Percentiles rank a stretch among this genome's conserved stretches.
These are phyloP conservation scores for Thymelicus sylvestris DNA, from an alignment of 2,888 invertebrate species.

Conservation along the genomic window DNA sequence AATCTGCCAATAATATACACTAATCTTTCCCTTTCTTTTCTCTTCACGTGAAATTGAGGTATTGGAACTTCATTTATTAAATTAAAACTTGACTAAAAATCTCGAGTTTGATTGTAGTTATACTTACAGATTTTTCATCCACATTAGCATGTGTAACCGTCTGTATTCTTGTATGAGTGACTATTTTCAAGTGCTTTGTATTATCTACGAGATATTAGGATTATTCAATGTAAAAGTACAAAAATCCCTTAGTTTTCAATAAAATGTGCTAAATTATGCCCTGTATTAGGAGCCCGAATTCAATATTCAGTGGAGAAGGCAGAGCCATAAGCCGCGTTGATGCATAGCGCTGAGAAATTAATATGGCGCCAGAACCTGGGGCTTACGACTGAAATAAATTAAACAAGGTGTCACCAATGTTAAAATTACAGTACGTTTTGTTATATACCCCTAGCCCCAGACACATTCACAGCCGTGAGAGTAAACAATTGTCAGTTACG, in stretches of 20 bases:
- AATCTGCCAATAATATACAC: no score
- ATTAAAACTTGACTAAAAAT: no score
- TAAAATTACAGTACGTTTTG: slow-evolving; percentile 3
- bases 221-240: no score
- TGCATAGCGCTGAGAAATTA: slow-evolving; percentile 11
- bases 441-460: not conserved
- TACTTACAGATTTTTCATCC: no score
- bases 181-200: no score
- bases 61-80: no score
- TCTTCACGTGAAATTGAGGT: no score
- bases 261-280: slow-evolving; percentile 5
- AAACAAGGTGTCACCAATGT: slow-evolving; percentile 7
- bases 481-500: not conserved
- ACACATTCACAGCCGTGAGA: not conserved
- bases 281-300: slow-evolving; percentile 12
- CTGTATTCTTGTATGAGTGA: no score
- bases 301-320: slow-evolving; percentile 16
- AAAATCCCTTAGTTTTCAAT: not conserved
- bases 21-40: no score
- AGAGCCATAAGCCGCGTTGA: slow-evolving; percentile 1
- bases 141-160: no score
- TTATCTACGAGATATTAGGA: no score
- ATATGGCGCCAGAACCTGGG: slow-evolving; percentile 10
- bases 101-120: no score
- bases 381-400: slow-evolving; percentile 9